Conservation (phyloP, 2,888 invertebrate genomes). For the Phlogophora meticulosa region DNA sequence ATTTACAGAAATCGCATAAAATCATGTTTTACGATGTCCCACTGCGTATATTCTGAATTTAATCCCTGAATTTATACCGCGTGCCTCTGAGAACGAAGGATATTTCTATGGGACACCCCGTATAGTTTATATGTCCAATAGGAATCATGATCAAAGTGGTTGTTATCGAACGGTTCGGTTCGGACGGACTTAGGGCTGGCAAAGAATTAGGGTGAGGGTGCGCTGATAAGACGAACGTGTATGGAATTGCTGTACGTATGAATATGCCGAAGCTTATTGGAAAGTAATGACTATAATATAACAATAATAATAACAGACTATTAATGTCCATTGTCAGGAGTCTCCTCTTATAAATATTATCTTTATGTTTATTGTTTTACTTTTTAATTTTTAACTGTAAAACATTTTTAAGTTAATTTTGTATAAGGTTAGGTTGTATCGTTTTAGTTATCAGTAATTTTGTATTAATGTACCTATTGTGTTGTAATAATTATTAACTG, state of each 20-base stretch:
- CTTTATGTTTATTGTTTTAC: no score
- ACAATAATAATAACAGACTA: no score
- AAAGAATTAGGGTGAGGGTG: slow-evolving; percentile 9
- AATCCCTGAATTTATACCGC: slow-evolving; percentile 57
- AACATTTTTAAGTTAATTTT: no score
- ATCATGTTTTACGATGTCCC: slow-evolving; percentile 76
- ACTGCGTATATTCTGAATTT: slow-evolving; percentile 69
- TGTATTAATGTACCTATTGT: no score
- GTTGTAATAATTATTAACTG: no score
- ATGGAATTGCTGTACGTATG: background rate
- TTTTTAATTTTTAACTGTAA: no score
- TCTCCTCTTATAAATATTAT: no score
- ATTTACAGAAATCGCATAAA: slow-evolving; percentile 71
- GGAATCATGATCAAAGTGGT: slow-evolving; percentile 71
- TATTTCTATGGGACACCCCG: slow-evolving; percentile 70
- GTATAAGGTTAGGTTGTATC: no score
- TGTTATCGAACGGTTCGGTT: slow-evolving; percentile 32
- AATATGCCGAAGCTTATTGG: background rate
- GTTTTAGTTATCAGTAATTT: no score
- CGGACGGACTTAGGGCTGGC: slow-evolving; percentile 4
- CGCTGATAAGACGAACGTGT: no score
- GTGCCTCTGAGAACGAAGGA: slow-evolving; percentile 22
- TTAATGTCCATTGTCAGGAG: no score
- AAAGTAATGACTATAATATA: background rate
- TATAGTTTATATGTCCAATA: slow-evolving; percentile 71